Percentiles rank a stretch among this genome's conserved stretches.
Conservation (phyloP, 1,140 invertebrate species). For the Philopotamus ludificatus region DNA sequence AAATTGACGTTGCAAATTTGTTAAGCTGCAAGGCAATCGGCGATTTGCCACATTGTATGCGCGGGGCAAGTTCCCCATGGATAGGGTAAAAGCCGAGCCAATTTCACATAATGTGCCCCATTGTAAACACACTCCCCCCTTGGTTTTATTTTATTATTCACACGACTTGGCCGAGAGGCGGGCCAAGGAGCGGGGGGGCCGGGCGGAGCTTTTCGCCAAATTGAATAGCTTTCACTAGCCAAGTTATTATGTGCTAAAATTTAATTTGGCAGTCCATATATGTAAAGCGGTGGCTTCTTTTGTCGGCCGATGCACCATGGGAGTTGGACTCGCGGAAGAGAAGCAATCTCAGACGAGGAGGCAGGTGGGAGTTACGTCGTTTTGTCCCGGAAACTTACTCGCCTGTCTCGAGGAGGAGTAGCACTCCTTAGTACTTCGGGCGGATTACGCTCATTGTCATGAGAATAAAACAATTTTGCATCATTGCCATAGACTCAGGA, state of each 20-base stretch:
- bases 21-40: neutral
- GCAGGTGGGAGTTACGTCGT: neutral
- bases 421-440: neutral
- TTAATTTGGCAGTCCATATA: slow-evolving; percentile 27
- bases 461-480: neutral
- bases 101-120: slow-evolving; percentile 39
- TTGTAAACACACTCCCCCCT: slow-evolving; percentile 38
- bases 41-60: neutral
- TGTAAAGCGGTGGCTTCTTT: slow-evolving; percentile 7
- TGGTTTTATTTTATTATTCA: slow-evolving; percentile 35
- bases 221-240: slow-evolving; percentile 20
- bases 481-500: neutral
- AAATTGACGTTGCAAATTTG: slow-evolving; percentile 12
- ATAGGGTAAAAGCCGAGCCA: slow-evolving; percentile 32
- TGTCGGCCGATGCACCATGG: slow-evolving; percentile 19
- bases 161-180: slow-evolving; percentile 11
- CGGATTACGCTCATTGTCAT: neutral
- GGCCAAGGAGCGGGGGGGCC: neutral
- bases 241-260: slow-evolving; percentile 40
- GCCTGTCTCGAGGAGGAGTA: neutral
- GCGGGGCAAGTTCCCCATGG: slow-evolving; percentile 11
- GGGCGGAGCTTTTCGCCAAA: slow-evolving; percentile 18
- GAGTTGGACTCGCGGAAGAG: slow-evolving; percentile 22
- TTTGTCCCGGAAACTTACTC: neutral
- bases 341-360: slow-evolving; percentile 24